Evolutionary conservation across 2,113 vertebrate genomes (phyloP), one percentile per base, ranked within the genome.

Genomic region (Zapus hudsonius): DNA sequence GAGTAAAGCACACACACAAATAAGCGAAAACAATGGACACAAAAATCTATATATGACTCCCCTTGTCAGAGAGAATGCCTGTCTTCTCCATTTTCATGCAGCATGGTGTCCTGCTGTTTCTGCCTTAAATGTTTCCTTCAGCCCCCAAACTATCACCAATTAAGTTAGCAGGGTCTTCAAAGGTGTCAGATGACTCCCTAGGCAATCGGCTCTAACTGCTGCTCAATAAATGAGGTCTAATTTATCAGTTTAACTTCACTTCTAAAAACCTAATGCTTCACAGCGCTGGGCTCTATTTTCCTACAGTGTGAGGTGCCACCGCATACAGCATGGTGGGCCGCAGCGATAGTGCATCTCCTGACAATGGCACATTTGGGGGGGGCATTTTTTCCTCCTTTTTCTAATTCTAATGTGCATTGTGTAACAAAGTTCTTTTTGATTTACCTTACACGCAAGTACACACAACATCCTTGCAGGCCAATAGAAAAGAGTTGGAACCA

Each of bases 21-120:
- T 99, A 99, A 99, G 98, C 98, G 98, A 99, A 99, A 99, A 99
- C 99, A 99, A 99, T 99, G 98, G 99, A 99, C 99, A 99, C 99
- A 99, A 99, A 99, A 99, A 99, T 99, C 99, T 98, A 99, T 99
- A 99, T 98, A 98, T 99, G 99, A 99, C 99, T 98, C 98, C 98
- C 97, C 98, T 97, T 99, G 99, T 99, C 99, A 99, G 98, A 98
- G 98, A 98, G 98, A 98, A 96, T 94, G 98, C 98, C 98, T 97
- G 98, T 99, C 99, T 99, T 98, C 97, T 98, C 98, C 98, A 99
- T 99, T 99, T 99, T 99, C 98, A 98, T 98, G 98, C 97, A 88
- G 98, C 96, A 98, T 81, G 97, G 98, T 98, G 98, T 98, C 98
- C 98, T 98, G 98, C 98, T 98, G 98, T 97, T 98, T 98, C 95